These are phyloP conservation scores for Silurus aristotelis DNA, from an alignment of 2,797 vertebrate species.

Conservation along the genomic window DNA sequence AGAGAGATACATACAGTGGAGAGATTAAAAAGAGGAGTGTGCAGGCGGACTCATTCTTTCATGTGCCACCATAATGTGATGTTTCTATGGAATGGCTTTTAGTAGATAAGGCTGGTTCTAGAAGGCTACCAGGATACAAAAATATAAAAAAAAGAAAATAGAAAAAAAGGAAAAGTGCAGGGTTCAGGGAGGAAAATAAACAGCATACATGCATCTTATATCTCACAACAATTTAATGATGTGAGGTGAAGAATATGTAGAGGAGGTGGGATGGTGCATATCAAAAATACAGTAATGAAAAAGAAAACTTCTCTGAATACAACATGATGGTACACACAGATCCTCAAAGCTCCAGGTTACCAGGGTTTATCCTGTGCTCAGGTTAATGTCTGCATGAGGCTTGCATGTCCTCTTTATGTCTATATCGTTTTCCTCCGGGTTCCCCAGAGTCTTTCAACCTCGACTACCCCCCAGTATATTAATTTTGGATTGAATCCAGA, in stretches of 20 bases:
- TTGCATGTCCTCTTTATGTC: background rate
- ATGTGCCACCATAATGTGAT: slow-evolving; percentile 8
- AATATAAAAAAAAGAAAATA: too few species aligned
- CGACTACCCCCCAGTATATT: background rate
- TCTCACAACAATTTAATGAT: background rate
- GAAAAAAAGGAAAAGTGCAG: background rate
- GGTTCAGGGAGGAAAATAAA: slow-evolving; percentile 8
- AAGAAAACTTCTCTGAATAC: background rate
- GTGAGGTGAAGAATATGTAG: background rate
- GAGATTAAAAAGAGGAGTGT: background rate
- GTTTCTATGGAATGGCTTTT: slow-evolving; percentile 5
- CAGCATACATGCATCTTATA: background rate
- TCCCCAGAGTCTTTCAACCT: background rate
- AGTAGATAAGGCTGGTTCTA: slow-evolving; percentile 12
- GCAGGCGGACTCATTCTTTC: background rate
- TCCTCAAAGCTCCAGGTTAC: background rate
- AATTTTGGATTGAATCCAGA: background rate
- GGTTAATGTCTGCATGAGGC: background rate
- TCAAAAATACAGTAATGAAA: slow-evolving; percentile 16
- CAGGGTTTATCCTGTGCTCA: background rate
- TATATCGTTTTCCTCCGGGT: background rate
- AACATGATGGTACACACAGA: background rate
- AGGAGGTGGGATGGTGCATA: background rate
- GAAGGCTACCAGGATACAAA: slow-evolving; percentile 37
- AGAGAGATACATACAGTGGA: background rate